A percentile compares a stretch with the other conserved stretches of the same genome.
These are phyloP conservation scores for Drosophila tanythrix DNA, from an alignment of 2,888 invertebrate species.

Conservation along the genomic window DNA sequence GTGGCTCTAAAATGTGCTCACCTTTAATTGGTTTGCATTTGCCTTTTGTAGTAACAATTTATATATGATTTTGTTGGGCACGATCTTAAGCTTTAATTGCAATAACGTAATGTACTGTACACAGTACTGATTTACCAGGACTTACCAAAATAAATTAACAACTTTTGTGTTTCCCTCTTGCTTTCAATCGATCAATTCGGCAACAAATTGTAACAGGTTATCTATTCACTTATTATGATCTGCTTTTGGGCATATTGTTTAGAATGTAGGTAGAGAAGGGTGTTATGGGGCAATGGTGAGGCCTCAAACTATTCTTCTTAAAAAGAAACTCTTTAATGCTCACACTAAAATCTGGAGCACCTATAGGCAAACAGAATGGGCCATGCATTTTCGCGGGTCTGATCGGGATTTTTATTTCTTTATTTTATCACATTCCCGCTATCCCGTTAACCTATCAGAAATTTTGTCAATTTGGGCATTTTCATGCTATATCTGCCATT, in stretches of 20 bases:
- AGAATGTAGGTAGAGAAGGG: not conserved
- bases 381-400: not conserved
- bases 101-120: constrained; percentile 19
- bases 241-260: not conserved
- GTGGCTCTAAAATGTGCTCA: not conserved
- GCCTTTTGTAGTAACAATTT: not conserved
- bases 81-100: constrained; percentile 4
- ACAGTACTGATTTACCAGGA: constrained; percentile 18
- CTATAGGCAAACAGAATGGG: not conserved
- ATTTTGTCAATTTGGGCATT: not conserved
- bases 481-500: not conserved
- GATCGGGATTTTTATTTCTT: not conserved
- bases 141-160: not conserved
- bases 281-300: not conserved
- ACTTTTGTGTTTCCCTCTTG: not conserved
- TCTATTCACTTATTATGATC: not conserved
- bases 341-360: not conserved
- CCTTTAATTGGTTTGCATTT: constrained; percentile 10
- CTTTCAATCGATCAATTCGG: not conserved
- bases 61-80: not conserved
- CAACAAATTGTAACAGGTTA: not conserved
- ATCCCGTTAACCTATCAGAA: not conserved
- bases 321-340: not conserved
- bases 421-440: not conserved
- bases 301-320: not conserved